Percentiles rank a stretch among this genome's conserved stretches.
phyloP scores from a whole-genome alignment of 2,113 vertebrate species.

The Rhadina sibilatrix region DNA sequence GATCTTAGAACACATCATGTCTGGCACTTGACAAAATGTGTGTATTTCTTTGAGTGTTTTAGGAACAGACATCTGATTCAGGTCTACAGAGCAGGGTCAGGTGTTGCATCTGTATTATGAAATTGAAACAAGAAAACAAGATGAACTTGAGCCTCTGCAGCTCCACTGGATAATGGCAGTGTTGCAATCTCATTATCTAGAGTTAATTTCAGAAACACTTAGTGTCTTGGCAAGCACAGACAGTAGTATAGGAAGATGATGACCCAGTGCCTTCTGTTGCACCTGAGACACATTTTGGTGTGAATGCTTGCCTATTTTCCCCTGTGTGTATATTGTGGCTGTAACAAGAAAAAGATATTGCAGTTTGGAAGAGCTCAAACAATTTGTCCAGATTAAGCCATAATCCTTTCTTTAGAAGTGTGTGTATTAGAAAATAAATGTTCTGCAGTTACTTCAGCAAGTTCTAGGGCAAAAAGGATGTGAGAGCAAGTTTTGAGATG shows the following conservation, averaged over 20 bases:
- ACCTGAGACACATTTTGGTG: not conserved
- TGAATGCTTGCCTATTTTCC: not conserved
- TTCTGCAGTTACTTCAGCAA: not conserved
- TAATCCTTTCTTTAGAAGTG: not conserved
- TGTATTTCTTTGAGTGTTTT: not conserved
- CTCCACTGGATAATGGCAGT: not conserved
- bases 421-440: not conserved
- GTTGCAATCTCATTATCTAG: constrained; percentile 13
- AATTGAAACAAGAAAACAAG: not conserved
- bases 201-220: constrained; percentile 19
- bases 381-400: not conserved
- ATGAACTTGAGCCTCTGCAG: not conserved
- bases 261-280: not conserved
- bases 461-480: not conserved
- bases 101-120: not conserved
- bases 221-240: not conserved
- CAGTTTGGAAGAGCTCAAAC: not conserved
- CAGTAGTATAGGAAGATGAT: not conserved
- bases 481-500: not conserved
- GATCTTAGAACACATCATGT: not conserved
- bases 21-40: not conserved
- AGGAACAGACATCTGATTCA: not conserved
- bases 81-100: not conserved
- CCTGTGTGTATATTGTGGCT: not conserved
- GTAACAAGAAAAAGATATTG: not conserved